These are phyloP conservation scores for Tapirus terrestris DNA, from an alignment of 2,113 vertebrate species.

Conservation along the genomic window DNA sequence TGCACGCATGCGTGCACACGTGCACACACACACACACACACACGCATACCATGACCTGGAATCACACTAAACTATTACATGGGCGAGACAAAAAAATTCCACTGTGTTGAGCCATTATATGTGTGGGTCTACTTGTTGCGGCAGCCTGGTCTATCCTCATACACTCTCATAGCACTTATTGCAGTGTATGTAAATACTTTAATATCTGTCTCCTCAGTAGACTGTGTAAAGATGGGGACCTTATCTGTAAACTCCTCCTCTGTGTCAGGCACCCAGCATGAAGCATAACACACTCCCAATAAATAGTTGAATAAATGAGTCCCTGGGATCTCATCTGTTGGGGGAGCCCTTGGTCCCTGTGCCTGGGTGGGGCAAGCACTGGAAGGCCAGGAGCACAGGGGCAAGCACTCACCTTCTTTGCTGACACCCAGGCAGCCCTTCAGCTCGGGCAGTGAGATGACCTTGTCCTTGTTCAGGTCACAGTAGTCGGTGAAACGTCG, in stretches of 20 bases:
- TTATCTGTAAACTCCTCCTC: too few species aligned
- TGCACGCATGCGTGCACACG: background rate
- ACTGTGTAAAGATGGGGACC: background rate
- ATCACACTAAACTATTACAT: background rate
- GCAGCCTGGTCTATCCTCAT: background rate
- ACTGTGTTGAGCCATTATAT: background rate
- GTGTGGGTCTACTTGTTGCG: background rate
- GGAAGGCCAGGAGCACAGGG: background rate
- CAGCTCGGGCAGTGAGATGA: constrained; percentile 95
- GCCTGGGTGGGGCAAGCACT: background rate
- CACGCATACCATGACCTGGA: background rate
- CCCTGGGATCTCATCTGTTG: background rate
- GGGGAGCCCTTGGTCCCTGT: background rate
- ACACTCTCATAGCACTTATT: background rate
- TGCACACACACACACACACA: background rate
- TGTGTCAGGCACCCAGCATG: background rate
- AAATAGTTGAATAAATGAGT: accelerated
- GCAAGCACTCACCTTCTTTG: constrained; percentile 91
- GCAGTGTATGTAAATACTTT: background rate
- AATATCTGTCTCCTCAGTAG: background rate
- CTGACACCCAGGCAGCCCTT: constrained; percentile 97
- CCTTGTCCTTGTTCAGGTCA: constrained; percentile 97
- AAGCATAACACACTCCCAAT: background rate
- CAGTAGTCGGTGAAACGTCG: constrained; percentile 98
- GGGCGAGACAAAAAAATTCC: background rate